Conservation (phyloP, 2,888 invertebrate genomes). For the Netelia melanura region DNA sequence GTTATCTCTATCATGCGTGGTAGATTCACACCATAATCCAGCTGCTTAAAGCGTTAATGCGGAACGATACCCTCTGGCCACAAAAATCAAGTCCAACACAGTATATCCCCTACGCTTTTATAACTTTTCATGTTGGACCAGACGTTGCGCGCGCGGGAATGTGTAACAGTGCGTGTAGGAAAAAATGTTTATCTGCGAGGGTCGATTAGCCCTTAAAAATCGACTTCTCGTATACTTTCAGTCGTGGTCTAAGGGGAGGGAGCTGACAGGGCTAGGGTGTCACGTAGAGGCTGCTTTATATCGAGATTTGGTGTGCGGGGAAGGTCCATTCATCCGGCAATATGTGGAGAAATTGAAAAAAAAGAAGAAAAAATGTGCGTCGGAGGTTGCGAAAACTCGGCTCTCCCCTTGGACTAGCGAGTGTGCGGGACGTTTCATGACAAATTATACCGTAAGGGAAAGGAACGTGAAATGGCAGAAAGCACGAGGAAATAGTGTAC, state of each 20-base stretch:
- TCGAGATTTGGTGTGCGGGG: not conserved
- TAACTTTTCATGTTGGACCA: too few relatives aligned
- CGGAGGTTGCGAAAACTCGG: conserved; percentile 21
- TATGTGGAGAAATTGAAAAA: conserved; percentile 57
- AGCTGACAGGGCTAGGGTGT: not conserved
- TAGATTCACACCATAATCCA: too few relatives aligned
- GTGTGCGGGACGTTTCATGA: conserved; percentile 52
- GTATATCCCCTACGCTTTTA: too few relatives aligned
- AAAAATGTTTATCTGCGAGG: not conserved
- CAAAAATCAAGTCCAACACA: too few relatives aligned
- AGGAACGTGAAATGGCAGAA: conserved; percentile 26
- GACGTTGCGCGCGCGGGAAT: too few relatives aligned
- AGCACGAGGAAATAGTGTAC: not conserved
- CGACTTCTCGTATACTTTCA: too few relatives aligned
- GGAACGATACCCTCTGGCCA: too few relatives aligned
- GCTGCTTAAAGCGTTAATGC: too few relatives aligned
- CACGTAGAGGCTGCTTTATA: not conserved
- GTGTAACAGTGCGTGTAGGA: not conserved
- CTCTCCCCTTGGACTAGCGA: conserved; percentile 43
- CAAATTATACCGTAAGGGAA: conserved; percentile 49
- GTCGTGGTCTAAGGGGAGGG: too few relatives aligned
- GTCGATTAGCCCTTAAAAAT: conserved; percentile 55
- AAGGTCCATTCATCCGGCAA: conserved; percentile 48
- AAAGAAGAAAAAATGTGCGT: conserved; percentile 8
- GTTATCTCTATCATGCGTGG: too few relatives aligned